phyloP scores from a whole-genome alignment of 1,140 invertebrate species.

The Eueides isabella region DNA sequence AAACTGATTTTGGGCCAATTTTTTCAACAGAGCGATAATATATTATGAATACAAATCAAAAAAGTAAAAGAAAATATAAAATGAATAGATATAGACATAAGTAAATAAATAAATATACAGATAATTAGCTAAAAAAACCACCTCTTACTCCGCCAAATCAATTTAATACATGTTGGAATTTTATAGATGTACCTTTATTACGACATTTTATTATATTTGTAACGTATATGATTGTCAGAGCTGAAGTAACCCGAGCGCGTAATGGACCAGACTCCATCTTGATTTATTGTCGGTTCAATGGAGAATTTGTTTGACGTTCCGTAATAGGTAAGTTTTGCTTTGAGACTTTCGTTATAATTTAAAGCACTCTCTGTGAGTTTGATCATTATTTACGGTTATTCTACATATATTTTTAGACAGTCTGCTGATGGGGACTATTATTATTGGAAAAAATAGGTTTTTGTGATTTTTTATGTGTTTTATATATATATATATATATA shows the following conservation, averaged over 20 bases:
- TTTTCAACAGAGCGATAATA: too few species aligned
- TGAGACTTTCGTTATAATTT: slow-evolving; percentile 18
- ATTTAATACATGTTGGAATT: background rate
- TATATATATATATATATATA: too few species aligned
- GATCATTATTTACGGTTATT: slow-evolving; percentile 22
- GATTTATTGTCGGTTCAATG: slow-evolving; percentile 33
- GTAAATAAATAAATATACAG: background rate
- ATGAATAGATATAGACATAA: too few species aligned
- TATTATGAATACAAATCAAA: too few species aligned
- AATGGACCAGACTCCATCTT: slow-evolving; percentile 22
- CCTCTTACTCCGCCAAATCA: background rate
- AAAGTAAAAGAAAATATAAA: too few species aligned
- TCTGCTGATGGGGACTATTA: background rate
- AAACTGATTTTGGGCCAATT: too few species aligned
- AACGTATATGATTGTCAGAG: slow-evolving; percentile 12
- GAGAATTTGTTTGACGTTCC: slow-evolving; percentile 22
- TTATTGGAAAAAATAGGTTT: background rate
- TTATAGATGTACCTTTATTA: background rate
- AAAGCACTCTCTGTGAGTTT: slow-evolving; percentile 3
- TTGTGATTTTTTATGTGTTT: background rate
- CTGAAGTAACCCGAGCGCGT: slow-evolving; percentile 11
- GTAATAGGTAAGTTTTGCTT: slow-evolving; percentile 28
- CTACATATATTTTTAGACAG: background rate
- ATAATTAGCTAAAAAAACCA: background rate
- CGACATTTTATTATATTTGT: slow-evolving; percentile 10